Conservation (phyloP, 1,140 invertebrate species). For the Microvelia longipes region DNA sequence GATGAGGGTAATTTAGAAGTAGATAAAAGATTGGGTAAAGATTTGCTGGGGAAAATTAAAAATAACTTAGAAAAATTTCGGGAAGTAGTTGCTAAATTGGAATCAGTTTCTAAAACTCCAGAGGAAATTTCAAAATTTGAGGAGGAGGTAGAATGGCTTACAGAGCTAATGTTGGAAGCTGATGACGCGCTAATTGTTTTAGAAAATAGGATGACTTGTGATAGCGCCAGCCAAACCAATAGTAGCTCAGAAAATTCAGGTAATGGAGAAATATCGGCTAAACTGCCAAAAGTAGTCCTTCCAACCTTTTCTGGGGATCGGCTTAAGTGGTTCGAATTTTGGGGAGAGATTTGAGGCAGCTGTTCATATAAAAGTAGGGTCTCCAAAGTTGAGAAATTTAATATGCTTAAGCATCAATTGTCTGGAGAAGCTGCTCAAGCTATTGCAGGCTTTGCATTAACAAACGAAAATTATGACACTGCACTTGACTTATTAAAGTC, state of each 20-base stretch:
- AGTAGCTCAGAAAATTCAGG: background rate
- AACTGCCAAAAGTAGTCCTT: background rate
- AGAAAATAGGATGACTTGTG: background rate
- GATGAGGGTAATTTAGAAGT: background rate
- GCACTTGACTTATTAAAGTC: background rate
- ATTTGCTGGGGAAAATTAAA: background rate
- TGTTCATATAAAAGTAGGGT: background rate
- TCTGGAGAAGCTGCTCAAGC: background rate
- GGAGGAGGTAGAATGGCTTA: background rate
- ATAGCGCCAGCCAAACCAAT: background rate
- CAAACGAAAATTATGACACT: background rate
- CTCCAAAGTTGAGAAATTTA: background rate
- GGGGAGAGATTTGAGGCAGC: background rate
- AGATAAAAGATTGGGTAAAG: background rate
- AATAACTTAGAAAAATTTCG: background rate
- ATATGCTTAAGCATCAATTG: background rate
- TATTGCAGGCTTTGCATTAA: background rate
- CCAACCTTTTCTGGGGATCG: background rate
- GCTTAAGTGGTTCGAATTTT: background rate
- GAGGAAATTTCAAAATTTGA: background rate
- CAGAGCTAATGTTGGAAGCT: background rate
- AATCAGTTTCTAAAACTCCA: background rate
- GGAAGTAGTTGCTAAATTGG: background rate
- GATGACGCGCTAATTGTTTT: background rate
- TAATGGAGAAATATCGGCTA: background rate